Percentiles rank a stretch among this genome's conserved stretches.
Evolutionary conservation across 2,888 invertebrate genomes (phyloP).

Genomic region (Stratiomys singularior): DNA sequence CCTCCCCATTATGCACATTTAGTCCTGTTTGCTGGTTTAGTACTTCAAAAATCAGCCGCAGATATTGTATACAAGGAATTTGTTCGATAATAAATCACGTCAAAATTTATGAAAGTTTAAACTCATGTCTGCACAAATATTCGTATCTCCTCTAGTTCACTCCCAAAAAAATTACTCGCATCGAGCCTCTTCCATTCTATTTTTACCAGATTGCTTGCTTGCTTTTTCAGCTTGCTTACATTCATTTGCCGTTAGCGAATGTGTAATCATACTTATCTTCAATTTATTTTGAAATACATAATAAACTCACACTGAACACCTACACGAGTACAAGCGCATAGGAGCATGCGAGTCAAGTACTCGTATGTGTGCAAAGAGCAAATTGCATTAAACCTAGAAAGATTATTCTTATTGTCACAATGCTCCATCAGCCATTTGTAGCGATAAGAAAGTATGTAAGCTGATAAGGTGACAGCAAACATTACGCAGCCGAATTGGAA

Average conservation of each 20-base stretch:
- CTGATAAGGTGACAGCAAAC: not conserved
- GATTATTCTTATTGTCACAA: slow-evolving; percentile 6
- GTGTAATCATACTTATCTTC: slow-evolving; percentile 10
- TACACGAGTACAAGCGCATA: not conserved
- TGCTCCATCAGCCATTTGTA: not conserved
- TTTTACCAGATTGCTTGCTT: not conserved
- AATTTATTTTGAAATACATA: not conserved
- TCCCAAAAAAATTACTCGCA: too few relatives aligned
- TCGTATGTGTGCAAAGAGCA: not conserved
- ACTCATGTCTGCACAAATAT: too few relatives aligned
- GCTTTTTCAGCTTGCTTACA: not conserved
- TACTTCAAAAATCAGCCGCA: too few relatives aligned
- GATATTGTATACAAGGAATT: too few relatives aligned
- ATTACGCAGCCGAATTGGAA: slow-evolving; percentile 27
- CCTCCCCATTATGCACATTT: too few relatives aligned
- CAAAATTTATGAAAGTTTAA: too few relatives aligned
- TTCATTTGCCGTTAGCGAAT: not conserved
- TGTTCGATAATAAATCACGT: too few relatives aligned
- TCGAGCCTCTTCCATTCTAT: not conserved
- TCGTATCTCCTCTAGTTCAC: too few relatives aligned
- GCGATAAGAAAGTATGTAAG: slow-evolving; percentile 18
- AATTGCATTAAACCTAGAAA: not conserved
- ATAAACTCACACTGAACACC: not conserved
- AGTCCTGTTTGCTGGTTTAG: too few relatives aligned
- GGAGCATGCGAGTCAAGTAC: too few relatives aligned